These are phyloP conservation scores for Agelastica alni DNA, from an alignment of 2,888 invertebrate species.

Conservation along the genomic window DNA sequence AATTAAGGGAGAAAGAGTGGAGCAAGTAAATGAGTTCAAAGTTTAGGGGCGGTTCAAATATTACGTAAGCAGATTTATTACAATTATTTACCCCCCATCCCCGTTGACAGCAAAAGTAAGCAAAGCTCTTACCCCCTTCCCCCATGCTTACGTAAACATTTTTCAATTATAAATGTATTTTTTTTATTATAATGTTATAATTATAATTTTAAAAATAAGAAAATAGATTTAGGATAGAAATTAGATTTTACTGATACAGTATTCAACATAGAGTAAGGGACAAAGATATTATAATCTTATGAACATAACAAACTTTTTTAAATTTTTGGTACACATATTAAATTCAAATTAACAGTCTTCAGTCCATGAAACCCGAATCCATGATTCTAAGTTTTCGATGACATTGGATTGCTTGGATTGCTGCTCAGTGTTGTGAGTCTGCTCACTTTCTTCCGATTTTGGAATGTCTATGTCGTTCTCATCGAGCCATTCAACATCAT, in stretches of 20 bases:
- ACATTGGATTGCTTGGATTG: constrained; percentile 18
- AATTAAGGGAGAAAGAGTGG: no score
- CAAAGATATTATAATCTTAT: no score
- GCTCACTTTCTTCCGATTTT: constrained; percentile 25
- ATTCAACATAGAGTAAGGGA: no score
- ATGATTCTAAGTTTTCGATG: constrained; percentile 25
- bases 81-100: constrained; percentile 1
- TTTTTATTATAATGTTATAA: not conserved
- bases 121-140: no score
- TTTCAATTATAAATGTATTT: not conserved
- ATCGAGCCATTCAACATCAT: constrained; percentile 20
- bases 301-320: no score
- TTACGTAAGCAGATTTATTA: not conserved
- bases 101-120: not conserved
- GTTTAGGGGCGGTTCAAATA: not conserved
- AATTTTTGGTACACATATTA: constrained; percentile 8
- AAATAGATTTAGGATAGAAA: not conserved
- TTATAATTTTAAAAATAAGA: not conserved
- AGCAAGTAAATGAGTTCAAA: no score
- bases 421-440: constrained; percentile 15
- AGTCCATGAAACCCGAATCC: constrained; percentile 23
- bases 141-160: no score
- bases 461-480: constrained; percentile 20
- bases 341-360: constrained; percentile 20
- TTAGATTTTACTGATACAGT: not conserved